phyloP scores from a whole-genome alignment of 92 coral and sea anemone genomes.

The Bergia sp. region DNA sequence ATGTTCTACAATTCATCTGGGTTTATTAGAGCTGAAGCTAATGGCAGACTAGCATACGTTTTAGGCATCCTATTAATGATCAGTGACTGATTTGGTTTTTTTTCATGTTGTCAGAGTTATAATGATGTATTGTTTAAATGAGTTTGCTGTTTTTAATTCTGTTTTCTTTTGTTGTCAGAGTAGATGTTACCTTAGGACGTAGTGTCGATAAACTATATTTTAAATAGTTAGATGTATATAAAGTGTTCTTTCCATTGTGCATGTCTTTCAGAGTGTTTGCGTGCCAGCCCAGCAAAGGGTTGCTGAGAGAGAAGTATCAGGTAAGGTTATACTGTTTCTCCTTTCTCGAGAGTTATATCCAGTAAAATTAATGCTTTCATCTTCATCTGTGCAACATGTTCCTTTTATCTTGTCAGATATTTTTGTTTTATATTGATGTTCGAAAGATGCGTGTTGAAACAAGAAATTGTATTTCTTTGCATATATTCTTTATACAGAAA shows the following conservation, averaged over 20 bases:
- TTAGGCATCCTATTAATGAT: neutral
- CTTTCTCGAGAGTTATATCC: neutral
- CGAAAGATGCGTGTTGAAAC: no score
- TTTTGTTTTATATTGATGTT: neutral
- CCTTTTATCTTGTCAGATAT: neutral
- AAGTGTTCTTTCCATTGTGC: neutral
- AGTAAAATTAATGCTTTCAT: neutral
- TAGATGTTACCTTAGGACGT: neutral
- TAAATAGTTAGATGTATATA: neutral
- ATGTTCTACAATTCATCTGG: neutral
- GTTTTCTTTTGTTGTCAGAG: neutral
- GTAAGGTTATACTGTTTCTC: constrained; percentile 30
- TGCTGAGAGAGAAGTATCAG: constrained; percentile 83
- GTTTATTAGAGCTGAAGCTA: neutral
- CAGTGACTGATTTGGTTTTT: neutral
- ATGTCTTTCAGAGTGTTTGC: constrained; percentile 69
- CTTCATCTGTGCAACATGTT: neutral
- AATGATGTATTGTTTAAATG: neutral
- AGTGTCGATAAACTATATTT: no score
- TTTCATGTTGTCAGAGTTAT: no score
- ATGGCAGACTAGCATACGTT: no score
- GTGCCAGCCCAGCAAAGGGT: constrained; percentile 86
- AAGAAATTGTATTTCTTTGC: no score
- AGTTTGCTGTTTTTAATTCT: no score
- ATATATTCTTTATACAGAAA: no score